Evolutionary conservation across 2,113 vertebrate genomes (phyloP), one percentile per base, ranked within the genome.

Genomic region (Daphoenositta chrysoptera): DNA sequence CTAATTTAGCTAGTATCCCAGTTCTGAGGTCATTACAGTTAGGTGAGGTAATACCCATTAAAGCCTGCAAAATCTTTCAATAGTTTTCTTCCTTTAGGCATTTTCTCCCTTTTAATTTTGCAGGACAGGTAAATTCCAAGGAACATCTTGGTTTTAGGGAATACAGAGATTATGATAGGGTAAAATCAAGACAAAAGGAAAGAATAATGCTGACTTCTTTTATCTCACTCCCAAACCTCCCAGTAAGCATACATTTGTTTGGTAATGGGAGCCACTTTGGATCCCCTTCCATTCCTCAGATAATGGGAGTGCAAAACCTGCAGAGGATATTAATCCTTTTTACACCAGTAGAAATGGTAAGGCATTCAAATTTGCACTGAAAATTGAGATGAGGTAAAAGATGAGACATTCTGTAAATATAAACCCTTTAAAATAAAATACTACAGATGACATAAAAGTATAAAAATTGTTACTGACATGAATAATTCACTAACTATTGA

Each of bases 401-500:
- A 95, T 68, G 58, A 93, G 18, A 44, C 65, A 96, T 77, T 90
- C 91, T 93, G 96, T 97, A 98, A 97, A 98, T 96, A 98, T 56
- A 94, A 98, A 95, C 66, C 73, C 91, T 96, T 97, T 95, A 96
- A 97, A 96, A 96, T 95, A 98, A 97, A 98, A 97, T 83, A n/a
- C 84, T 96, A 97, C 82, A 95, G 89, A 98, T 96, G 94, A 98
- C 94, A 98, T 86, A 97, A 94, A 98, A 96, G 93, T 95, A 83
- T 96, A 97, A 97, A 98, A 98, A 97, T 95, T 96, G 91, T 91
- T 95, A 96, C 91, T 81, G 93, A 90, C 96, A 97, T 98, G 97
- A 98, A 98, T 98, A 98, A 98, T 98, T 98, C 96, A 98, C 97
- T 92, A 95, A 93, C 88, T 95, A 93, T 90, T 94, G 83, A 87